Evolutionary conservation across 2,113 vertebrate genomes (phyloP).

Genomic region (Mystacornis crossleyi): DNA sequence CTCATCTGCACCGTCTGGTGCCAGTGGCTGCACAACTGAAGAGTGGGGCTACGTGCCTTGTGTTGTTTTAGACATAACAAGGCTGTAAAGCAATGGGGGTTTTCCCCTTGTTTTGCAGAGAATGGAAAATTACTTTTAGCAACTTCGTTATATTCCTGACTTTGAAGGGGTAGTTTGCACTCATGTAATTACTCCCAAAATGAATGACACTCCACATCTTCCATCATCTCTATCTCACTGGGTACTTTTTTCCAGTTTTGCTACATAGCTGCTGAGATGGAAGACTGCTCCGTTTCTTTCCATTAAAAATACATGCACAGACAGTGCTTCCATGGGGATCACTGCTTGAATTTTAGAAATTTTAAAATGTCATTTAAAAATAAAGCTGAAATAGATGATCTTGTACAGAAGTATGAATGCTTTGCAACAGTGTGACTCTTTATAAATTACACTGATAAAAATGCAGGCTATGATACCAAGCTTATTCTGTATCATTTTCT

Average conservation of each 20-base stretch:
- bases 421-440: not conserved
- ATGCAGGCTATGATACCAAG: not conserved
- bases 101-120: not conserved
- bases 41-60: rapidly evolving
- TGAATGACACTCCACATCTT: not conserved
- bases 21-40: not conserved
- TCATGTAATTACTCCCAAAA: not conserved
- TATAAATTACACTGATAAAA: not conserved
- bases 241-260: not conserved
- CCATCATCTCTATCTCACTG: not conserved
- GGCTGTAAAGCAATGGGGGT: not conserved
- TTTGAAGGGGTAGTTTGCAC: not conserved
- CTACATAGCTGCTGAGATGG: not conserved
- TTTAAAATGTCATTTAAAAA: not conserved
- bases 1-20: not conserved
- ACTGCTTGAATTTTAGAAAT: not conserved
- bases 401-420: not conserved
- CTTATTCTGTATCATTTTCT: not conserved
- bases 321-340: not conserved
- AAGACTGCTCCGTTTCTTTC: not conserved
- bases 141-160: not conserved
- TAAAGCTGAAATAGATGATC: not conserved
- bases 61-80: not conserved
- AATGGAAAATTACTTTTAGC: not conserved
- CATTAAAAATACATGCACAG: not conserved